Base-by-base conservation (phyloP, 2,113 vertebrate genomes). In the Equus przewalskii region DNA sequence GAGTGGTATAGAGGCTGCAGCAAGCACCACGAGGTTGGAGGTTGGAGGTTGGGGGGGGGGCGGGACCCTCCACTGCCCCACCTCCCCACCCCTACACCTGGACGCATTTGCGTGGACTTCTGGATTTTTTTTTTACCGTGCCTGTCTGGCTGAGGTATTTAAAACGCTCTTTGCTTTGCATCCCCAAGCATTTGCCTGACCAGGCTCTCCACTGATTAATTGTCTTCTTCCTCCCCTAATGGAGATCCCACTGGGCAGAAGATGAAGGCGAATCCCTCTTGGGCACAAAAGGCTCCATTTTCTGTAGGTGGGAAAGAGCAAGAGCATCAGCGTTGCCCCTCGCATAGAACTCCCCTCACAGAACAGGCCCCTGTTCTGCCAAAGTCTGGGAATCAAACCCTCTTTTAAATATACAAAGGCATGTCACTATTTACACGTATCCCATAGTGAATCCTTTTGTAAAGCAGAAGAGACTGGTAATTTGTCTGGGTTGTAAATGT, bases 81-180 rank as follows among this genome's bases (percentile, higher is more conserved):
- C 51, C 36, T 84, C 75, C 58, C 44, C 12, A 89, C 30, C 36
- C 22, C 12, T 60, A 76, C 5, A 81, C 30, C 69, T 65, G 9
- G 24, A 28, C 58, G 24, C 28, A 15, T 84, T 62, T 67, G 33
- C 9, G 9, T 86, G 49, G 41, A 67, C 46, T 67, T 67, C 33
- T 62, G 33, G 22, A 30, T 73, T 76, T 87, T 83, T 86, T 72
- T 69, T 91, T 69, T 41, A 72, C 41, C 16, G 92, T 76, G 21
- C 22, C 75, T 93, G 1, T 65, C n/a, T 78, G 73, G 41, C 78
- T 64, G 82, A 89, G 8, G n/a, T 65, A 60, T 87, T 88, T 73
- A 64, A 69, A 89, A 91, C 76, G 21, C 65, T 51, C 90, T 96
- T 69, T 76, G n/a, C 79, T 96, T 87, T 94, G 94, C 75, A 91